phyloP scores from a whole-genome alignment of 2,888 invertebrate species.

The Pocota personata region DNA sequence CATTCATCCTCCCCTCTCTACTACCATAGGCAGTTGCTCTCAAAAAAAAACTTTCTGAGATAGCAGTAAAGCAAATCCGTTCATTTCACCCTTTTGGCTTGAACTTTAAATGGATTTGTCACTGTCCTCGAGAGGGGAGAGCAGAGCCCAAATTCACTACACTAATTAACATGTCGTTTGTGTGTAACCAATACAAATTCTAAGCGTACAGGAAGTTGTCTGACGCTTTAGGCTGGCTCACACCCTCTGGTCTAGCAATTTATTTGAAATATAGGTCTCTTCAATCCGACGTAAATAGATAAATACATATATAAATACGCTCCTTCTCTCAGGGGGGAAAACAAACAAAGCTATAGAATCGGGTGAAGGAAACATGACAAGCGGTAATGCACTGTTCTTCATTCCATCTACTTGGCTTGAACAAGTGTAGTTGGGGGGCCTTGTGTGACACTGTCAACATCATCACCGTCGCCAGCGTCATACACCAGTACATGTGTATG shows the following conservation, averaged over 20 bases:
- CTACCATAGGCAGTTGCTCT: background rate
- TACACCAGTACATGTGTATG: background rate
- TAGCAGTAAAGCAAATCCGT: slow-evolving; percentile 17
- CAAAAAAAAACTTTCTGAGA: background rate
- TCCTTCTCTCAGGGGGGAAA: slow-evolving; percentile 18
- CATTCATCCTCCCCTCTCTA: background rate
- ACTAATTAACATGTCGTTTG: slow-evolving; percentile 15
- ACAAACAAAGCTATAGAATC: slow-evolving; percentile 25
- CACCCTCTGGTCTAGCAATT: background rate
- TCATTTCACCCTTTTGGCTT: slow-evolving; percentile 32
- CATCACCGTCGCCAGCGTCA: background rate
- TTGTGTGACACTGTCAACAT: slow-evolving; percentile 35
- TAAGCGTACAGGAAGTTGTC: slow-evolving; percentile 59
- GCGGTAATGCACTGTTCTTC: slow-evolving; percentile 3
- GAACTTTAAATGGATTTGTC: slow-evolving; percentile 56
- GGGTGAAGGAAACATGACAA: slow-evolving; percentile 42
- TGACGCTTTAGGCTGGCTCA: slow-evolving; percentile 17
- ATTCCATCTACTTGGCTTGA: background rate
- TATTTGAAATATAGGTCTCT: slow-evolving; percentile 28
- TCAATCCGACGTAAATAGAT: background rate
- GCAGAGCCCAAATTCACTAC: background rate
- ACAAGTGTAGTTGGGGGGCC: slow-evolving; percentile 4
- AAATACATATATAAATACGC: slow-evolving; percentile 20
- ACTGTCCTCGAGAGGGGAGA: background rate
- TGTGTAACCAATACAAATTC: slow-evolving; percentile 29